These are phyloP conservation scores for Andrena dorsata DNA, from an alignment of 2,888 invertebrate genomes.

Conservation along the genomic window DNA sequence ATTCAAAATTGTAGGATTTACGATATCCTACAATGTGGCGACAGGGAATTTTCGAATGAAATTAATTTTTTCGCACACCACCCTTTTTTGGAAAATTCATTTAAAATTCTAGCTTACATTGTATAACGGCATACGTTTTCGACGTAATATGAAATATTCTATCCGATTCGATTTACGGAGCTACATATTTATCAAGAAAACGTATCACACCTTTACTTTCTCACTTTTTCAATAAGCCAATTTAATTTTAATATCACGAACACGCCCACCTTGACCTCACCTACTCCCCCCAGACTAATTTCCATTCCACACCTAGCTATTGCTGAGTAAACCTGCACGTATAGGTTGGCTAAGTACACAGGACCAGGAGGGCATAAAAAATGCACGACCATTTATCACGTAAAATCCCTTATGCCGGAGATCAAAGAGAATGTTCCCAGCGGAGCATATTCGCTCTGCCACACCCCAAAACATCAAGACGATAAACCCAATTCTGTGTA, in stretches of 20 bases:
- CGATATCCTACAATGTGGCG: too few species aligned
- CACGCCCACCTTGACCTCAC: not conserved
- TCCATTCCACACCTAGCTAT: conserved; percentile 28
- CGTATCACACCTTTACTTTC: too few species aligned
- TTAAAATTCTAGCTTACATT: too few species aligned
- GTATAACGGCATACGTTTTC: too few species aligned
- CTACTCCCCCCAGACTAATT: not conserved
- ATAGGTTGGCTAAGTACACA: conserved; percentile 26
- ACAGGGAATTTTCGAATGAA: too few species aligned
- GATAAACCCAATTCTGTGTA: conserved; percentile 16
- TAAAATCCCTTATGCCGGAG: conserved; percentile 18
- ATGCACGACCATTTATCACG: conserved; percentile 44
- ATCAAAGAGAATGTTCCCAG: conserved; percentile 5
- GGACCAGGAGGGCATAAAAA: conserved; percentile 33
- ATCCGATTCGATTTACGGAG: too few species aligned
- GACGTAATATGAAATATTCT: too few species aligned
- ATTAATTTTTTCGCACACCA: too few species aligned
- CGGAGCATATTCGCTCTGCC: conserved; percentile 15
- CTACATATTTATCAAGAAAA: too few species aligned
- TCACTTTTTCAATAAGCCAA: too few species aligned
- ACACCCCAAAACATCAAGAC: conserved; percentile 4
- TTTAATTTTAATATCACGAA: not conserved
- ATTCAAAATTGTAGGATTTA: too few species aligned
- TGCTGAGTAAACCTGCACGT: conserved; percentile 24
- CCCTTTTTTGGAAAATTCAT: too few species aligned